These are phyloP conservation scores for Gymnothorax reevesii DNA, from an alignment of 2,797 vertebrate genomes.

Conservation along the genomic window DNA sequence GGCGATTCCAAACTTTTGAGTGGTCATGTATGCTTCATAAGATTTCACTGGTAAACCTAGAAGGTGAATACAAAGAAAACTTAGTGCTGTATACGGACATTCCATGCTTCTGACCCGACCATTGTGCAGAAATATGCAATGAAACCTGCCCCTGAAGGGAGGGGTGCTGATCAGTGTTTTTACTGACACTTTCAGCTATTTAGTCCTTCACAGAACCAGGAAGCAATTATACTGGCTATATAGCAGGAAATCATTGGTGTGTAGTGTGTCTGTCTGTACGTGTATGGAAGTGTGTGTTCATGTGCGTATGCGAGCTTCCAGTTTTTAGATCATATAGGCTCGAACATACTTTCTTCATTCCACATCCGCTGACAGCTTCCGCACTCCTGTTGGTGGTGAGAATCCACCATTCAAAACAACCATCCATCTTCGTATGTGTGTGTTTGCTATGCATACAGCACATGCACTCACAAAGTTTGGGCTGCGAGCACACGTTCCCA, in stretches of 20 bases:
- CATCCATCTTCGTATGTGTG: too few relatives aligned
- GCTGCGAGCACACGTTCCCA: too few relatives aligned
- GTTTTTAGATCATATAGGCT: not conserved
- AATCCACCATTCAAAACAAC: too few relatives aligned
- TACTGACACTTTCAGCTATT: not conserved
- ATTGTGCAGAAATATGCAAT: not conserved
- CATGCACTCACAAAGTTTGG: too few relatives aligned
- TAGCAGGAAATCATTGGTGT: too few relatives aligned
- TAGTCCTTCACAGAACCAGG: not conserved
- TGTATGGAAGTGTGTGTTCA: slow-evolving; percentile 19
- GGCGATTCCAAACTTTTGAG: not conserved
- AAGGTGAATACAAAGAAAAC: not conserved
- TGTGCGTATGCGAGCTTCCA: slow-evolving; percentile 12
- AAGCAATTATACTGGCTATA: not conserved
- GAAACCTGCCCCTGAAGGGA: not conserved
- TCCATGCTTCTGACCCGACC: not conserved
- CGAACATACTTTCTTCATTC: not conserved
- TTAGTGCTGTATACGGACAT: not conserved
- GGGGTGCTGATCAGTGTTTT: not conserved
- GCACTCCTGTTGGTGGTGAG: too few relatives aligned
- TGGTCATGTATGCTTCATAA: not conserved
- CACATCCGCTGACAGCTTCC: too few relatives aligned
- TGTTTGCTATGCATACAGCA: too few relatives aligned
- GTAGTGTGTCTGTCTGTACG: not conserved
- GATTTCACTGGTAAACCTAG: slow-evolving; percentile 12